Evolutionary conservation across 2,888 invertebrate species (phyloP).

Genomic region (Conchocele bisecta): DNA sequence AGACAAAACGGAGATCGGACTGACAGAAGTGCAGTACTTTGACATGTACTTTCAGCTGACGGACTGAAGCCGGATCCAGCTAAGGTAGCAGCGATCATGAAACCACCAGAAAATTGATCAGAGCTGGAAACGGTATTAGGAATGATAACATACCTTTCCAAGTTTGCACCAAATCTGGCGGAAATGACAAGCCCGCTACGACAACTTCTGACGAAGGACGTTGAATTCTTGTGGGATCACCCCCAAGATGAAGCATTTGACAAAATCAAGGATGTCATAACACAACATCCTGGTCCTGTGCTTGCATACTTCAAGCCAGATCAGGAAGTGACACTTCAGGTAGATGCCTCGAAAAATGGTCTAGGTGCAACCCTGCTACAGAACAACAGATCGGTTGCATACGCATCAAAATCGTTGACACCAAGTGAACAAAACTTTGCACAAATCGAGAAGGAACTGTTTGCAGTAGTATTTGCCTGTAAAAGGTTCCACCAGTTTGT

Average conservation of each 20-base stretch:
- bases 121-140: no score
- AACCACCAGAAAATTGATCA: no score
- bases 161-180: no score
- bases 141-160: no score
- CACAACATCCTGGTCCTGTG: slow-evolving; percentile 34
- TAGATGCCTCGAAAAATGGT: slow-evolving; percentile 58
- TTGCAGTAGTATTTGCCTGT: slow-evolving; percentile 56
- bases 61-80: slow-evolving; percentile 33
- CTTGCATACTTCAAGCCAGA: slow-evolving; percentile 49
- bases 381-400: slow-evolving; percentile 58
- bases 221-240: slow-evolving; percentile 19
- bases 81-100: no score
- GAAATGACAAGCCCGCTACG: no score
- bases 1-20: slow-evolving; percentile 34
- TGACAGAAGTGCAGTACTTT: slow-evolving; percentile 36
- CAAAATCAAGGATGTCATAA: slow-evolving; percentile 17
- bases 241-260: slow-evolving; percentile 26
- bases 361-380: slow-evolving; percentile 63
- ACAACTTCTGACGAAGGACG: slow-evolving; percentile 18
- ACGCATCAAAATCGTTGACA: slow-evolving; percentile 62
- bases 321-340: slow-evolving; percentile 42
- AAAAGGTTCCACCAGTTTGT: slow-evolving; percentile 58
- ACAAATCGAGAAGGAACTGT: slow-evolving; percentile 61
- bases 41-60: slow-evolving; percentile 36
- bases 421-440: slow-evolving; percentile 57